Evolutionary conservation across 2,888 invertebrate genomes (phyloP), one percentile per base, ranked within the genome.

Genomic region (Pomacea canaliculata): DNA sequence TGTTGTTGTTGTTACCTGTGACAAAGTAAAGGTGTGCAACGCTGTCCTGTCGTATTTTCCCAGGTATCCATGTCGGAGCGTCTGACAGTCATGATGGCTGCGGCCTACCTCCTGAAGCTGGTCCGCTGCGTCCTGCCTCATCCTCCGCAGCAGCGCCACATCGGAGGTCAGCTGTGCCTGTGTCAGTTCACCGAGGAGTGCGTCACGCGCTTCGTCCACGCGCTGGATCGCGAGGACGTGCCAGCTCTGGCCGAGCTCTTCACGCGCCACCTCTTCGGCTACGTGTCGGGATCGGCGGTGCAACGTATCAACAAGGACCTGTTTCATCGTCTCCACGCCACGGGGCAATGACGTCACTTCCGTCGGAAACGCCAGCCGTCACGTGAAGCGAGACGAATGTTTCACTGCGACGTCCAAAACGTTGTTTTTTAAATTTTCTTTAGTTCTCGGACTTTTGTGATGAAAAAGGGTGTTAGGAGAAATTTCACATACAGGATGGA

Each of bases 11-110:
- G 23, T 23, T 37, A 37, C 37, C 37, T 37, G 37, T 37, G 1
- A 23, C 23, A 23, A 3, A 37, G 4, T 0, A 3, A 37, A 37
- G 3, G 5, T 37, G 37, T 5, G 4, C 37, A 37, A 37, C 37
- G 37, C 37, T 37, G 37, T 37, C 37, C 5, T 37, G 37, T 37
- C 1, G 12, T 56, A 4, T 56, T 7, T 56, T 16, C 51, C 12
- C 83, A 87, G 87, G 77, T 80, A 60, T 77, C 83, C 16, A 70
- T 88, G 60, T 83, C 85, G 1, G 87, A 85, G 67, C 82, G 85
- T 3, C 78, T 87, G 59, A 83, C 85, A 10, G 83, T 86, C 37
- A 85, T 87, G 86, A 78, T 86, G 79, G 78, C 83, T 46, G 81
- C 86, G 0, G 80, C 86, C 12, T 87, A 86, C 73, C 77, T 78